Evolutionary conservation across 2,797 vertebrate genomes (phyloP), one percentile per base, ranked within the genome.

Genomic region (Eospalax fontanierii): DNA sequence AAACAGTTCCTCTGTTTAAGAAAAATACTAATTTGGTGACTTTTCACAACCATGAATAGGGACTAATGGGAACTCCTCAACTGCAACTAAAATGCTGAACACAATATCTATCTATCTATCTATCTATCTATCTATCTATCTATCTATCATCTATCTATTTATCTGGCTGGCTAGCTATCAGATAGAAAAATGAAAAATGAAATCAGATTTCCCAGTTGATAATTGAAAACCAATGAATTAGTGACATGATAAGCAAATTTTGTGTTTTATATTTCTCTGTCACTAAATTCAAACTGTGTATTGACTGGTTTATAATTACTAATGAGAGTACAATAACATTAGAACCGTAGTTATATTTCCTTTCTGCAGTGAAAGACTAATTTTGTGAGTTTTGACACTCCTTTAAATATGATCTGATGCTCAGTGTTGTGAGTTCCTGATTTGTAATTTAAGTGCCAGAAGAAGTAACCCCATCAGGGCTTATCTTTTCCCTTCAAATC

Each of bases 231-330:
- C 50, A 96, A 90, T 94, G 57, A 94, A 91, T 82, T 59, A 59
- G 30, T 59, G 24, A 61, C 35, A 90, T 85, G 84, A 74, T 90
- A 46, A 87, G 93, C 1, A 2, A 94, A 86, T 83, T 90, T 87
- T 59, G 16, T 88, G 86, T 90, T 78, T 94, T 88, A 94, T 75
- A 96, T 12, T 88, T 59, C 54, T 92, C 89, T 93, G 74, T 82
- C 46, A 75, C 50, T 79, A 63, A 57, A 46, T 86, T 35, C 30
- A 94, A 95, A 95, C 75, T 94, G 65, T 86, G 18, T 90, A 93
- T 90, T 11, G 78, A 93, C 90, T 93, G 95, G 93, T 90, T 94
- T 92, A 85, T 93, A 92, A 94, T 93, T 96, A 83, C 92, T 82
- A 94, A 96, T 82, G 85, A 91, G 59, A 96, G 40, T 96, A 50